Base-by-base conservation (phyloP, 1,140 invertebrate species). In the Drosophila fuyamai region DNA sequence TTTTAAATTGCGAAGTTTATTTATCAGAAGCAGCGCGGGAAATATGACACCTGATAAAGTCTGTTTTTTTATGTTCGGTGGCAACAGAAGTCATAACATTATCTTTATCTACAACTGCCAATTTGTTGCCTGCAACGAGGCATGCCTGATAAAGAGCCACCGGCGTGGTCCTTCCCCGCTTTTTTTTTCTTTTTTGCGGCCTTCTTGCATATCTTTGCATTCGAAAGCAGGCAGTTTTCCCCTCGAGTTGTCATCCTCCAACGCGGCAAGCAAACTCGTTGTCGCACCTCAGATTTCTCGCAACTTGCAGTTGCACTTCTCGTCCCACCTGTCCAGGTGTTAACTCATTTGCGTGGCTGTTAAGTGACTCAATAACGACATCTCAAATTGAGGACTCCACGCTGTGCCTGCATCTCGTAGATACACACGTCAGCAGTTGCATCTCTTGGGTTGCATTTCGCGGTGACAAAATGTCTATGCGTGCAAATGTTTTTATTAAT, bases 1-100 rank as follows among this genome's bases (percentile, higher is more conserved):
- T 46, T 80, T 76, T 76, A 80, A 84, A 67, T 61, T 80, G 71
- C 55, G 13, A 57, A 77, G 71, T 88, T 86, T 86, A 88, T 88
- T 79, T 76, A 73, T 82, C 60, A 82, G 70, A 68, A 55, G 65
- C 60, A 51, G 38, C n/a, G 43, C 29, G 56, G 58, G 83, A 84
- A 88, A 88, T 89, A 67, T 88, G 84, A 89, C 84, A 89, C 84
- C 84, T 84, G 76, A 67, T 89, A 89, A 89, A 84, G 68, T 84
- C 63, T 44, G 53, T 29, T 27, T 71, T 61, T 89, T 89, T 81
- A 89, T 59, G 65, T 57, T 43, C 65, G 67, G 67, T 40, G 56
- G 41, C 79, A 60, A 60, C 73, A 71, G 80, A 67, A 83, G 70
- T 70, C 79, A 77, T 88, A 88, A 83, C 59, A 89, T 88, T 81